A percentile compares a stretch with the other conserved stretches of the same genome.
phyloP scores from a whole-genome alignment of 1,140 invertebrate genomes.

The Ips nitidus region DNA sequence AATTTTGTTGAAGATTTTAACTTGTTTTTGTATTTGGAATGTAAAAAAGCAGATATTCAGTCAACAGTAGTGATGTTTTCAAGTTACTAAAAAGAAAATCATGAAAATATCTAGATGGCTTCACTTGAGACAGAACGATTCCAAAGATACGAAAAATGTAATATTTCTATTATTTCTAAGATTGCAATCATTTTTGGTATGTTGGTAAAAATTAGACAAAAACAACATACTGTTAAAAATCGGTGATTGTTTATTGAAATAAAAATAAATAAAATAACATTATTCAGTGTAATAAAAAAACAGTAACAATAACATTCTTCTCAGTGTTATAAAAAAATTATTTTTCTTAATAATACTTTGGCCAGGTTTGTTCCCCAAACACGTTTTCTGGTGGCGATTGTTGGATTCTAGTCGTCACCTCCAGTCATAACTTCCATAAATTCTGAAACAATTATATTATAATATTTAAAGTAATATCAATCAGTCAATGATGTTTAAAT shows the following conservation, averaged over 20 bases:
- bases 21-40: no score
- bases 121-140: no score
- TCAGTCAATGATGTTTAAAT: no score
- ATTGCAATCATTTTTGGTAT: no score
- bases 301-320: background rate
- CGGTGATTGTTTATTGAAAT: conserved; percentile 17
- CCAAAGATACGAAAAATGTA: no score
- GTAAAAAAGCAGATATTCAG: no score
- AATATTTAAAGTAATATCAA: background rate
- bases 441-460: conserved; percentile 28
- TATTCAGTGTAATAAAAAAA: conserved; percentile 12
- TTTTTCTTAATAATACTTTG: conserved; percentile 30
- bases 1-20: no score
- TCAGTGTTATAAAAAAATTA: conserved; percentile 5
- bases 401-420: conserved; percentile 36
- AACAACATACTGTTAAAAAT: background rate
- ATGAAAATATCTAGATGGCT: no score
- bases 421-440: conserved; percentile 43
- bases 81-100: no score
- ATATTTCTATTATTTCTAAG: no score
- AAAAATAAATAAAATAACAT: conserved; percentile 12
- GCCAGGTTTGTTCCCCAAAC: conserved; percentile 17
- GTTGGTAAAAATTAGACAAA: no score
- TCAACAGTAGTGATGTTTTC: no score
- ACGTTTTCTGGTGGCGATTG: background rate